Evolutionary conservation across 2,113 vertebrate genomes (phyloP), one percentile per base, ranked within the genome.

Genomic region (Takifugu bimaculatus): DNA sequence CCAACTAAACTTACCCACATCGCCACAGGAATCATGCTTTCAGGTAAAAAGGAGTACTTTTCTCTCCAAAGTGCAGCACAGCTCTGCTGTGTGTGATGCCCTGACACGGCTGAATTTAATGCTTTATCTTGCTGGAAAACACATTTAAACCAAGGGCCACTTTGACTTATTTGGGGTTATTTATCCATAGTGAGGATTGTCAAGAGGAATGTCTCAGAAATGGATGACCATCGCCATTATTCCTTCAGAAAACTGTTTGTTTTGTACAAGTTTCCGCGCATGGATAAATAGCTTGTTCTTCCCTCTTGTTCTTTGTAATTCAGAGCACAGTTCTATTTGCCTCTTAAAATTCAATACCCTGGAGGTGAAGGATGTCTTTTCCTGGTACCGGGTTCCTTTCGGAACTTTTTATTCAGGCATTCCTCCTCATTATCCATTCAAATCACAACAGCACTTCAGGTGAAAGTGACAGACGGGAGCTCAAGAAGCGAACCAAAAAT

Each of bases 1-100:
- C 89, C 83, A 88, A 4, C 13, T 6, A 48, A 48, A 35, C 32
- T 75, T 84, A 74, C 79, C 70, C 32, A 15, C 67, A 79, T 26
- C 60, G 29, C 29, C 43, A 75, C 48, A 45, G 50, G 50, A 35
- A 26, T 12, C 13, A 3, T 44, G 26, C 55, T 50, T 53, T 73
- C 35, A 11, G 35, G 35, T 39, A 39, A 10, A 39, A 39, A 39
- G 2, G 35, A 10, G 2, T 60, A 7, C 45, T 29, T 54, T 29
- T 54, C 27, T 65, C 65, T 26, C 63, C 50, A 9, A 60, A 68
- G 26, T 35, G 25, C 47, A 49, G 26, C 43, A 65, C 27, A 14
- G 52, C 13, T 13, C 55, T 50, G 7, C 45, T 65, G 54, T 39
- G 60, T 66, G 62, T 60, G 25, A 43, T 11, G 15, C 11, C 29